Evolutionary conservation across 2,888 invertebrate species (phyloP), one percentile per base, ranked within the genome.

Genomic region (Ellobium chinense): DNA sequence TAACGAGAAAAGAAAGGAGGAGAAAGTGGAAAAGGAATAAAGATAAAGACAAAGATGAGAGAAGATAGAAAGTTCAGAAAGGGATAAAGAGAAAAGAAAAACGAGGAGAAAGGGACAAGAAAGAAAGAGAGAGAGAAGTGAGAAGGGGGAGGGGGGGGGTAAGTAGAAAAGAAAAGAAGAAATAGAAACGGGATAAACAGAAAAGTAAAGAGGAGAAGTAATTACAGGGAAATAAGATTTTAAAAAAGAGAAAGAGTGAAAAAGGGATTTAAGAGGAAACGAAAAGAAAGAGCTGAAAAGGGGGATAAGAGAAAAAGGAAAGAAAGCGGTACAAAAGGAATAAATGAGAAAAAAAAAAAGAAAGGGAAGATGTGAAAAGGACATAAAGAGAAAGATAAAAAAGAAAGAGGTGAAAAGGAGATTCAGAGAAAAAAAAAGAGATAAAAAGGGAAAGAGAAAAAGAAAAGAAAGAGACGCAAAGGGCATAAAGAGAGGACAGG

Each of bases 401-500:
- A 37, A 39, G 39, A 5, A 69, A 39, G 24, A 24, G n/a, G 12
- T n/a, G 58, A 58, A 21, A 58, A 24, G n/a, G 58, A 58, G 58
- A 21, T 9, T 29, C 14, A 72, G 31, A 56, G n/a, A 58, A 29
- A 58, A 21, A 62, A 29, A 46, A 34, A 37, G 37, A 39, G 58
- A 63, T 46, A 74, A 21, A 24, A 18, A n/a, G n/a, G 9, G 34
- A 34, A 27, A 21, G 54, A 66, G 31, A 66, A n/a, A n/a, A n/a
- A n/a, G n/a, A 7, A n/a, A 24, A 9, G 58, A 58, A 0, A 58
- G 12, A 21, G 21, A 58, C 34, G 46, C n/a, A 46, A 36, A 79
- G 34, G 62, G 58, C 80, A 31, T 74, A 69, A 78, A 36, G 9
- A 36, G 81, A 54, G 81, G 37, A 75, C 46, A 75, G 34, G 75